These are phyloP conservation scores for Pseudomugil tenellus DNA, from an alignment of 2,797 vertebrate genomes.

Conservation along the genomic window DNA sequence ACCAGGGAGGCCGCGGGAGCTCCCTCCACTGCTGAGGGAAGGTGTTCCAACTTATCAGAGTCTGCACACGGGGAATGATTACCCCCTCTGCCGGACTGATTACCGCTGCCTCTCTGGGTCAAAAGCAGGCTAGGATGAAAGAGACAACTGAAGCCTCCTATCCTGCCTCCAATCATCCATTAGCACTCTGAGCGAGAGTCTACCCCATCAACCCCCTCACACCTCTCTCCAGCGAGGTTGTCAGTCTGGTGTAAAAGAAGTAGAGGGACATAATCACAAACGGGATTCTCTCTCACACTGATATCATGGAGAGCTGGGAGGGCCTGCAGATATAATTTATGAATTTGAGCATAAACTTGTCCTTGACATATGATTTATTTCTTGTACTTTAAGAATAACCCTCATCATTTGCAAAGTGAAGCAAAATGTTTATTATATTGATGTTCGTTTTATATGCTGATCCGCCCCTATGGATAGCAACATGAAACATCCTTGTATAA, in stretches of 20 bases:
- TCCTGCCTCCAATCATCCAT: slow-evolving; percentile 92
- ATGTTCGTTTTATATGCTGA: slow-evolving; percentile 72
- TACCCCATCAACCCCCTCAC: slow-evolving; percentile 43
- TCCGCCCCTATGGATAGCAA: slow-evolving; percentile 67
- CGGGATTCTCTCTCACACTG: slow-evolving; percentile 51
- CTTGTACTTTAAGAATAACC: slow-evolving; percentile 74
- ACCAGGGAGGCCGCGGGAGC: slow-evolving; percentile 89
- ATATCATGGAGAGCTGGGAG: slow-evolving; percentile 50
- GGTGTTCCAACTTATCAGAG: slow-evolving; percentile 98
- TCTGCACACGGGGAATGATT: slow-evolving; percentile 97
- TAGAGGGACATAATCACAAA: slow-evolving; percentile 69
- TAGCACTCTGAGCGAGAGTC: slow-evolving; percentile 88
- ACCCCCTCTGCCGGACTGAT: slow-evolving; percentile 94
- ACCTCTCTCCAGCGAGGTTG: slow-evolving; percentile 78
- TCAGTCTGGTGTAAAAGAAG: slow-evolving; percentile 83
- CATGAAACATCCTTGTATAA: slow-evolving; percentile 40
- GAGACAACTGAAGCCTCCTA: slow-evolving; percentile 92
- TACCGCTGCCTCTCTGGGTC: slow-evolving; percentile 92
- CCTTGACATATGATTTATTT: slow-evolving; percentile 74
- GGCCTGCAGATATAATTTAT: slow-evolving; percentile 69
- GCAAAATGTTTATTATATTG: slow-evolving; percentile 75
- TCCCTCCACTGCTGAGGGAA: slow-evolving; percentile 88
- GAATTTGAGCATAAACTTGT: slow-evolving; percentile 62
- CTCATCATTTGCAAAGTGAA: slow-evolving; percentile 55
- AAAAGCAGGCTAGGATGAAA: slow-evolving; percentile 96